Percentiles rank a stretch among this genome's conserved stretches.
phyloP scores from a whole-genome alignment of 2,888 invertebrate species.

The Netelia melanura region DNA sequence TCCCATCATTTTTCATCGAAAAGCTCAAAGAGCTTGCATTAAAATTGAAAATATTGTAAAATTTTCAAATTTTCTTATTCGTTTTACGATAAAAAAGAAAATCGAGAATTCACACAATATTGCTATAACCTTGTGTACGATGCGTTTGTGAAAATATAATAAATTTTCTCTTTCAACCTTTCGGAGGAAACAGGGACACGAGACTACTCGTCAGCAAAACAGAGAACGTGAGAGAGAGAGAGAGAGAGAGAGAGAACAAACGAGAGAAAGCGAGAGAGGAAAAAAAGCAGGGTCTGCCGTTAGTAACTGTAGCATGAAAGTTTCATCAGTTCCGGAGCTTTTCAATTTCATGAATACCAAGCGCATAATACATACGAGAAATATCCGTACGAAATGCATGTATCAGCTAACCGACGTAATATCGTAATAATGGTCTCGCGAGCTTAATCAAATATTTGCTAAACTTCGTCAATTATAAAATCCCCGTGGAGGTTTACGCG shows the following conservation, averaged over 20 bases:
- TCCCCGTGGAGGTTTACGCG: slow-evolving; percentile 38
- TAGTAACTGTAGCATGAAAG: slow-evolving; percentile 5
- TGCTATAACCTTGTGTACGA: too few relatives aligned
- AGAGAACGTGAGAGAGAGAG: not conserved
- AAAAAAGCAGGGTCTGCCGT: not conserved
- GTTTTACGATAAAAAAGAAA: too few relatives aligned
- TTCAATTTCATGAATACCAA: not conserved
- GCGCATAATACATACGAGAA: slow-evolving; percentile 1
- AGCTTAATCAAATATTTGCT: slow-evolving; percentile 60
- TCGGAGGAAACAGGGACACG: not conserved
- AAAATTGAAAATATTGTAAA: too few relatives aligned
- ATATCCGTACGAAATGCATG: slow-evolving; percentile 43
- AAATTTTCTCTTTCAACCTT: not conserved
- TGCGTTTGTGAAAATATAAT: not conserved
- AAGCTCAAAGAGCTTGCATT: too few relatives aligned
- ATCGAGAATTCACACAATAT: too few relatives aligned
- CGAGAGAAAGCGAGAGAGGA: not conserved
- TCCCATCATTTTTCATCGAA: too few relatives aligned
- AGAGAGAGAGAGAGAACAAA: not conserved
- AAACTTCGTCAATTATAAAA: slow-evolving; percentile 61
- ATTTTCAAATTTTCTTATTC: too few relatives aligned
- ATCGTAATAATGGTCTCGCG: slow-evolving; percentile 39
- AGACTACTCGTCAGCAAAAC: not conserved
- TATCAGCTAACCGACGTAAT: slow-evolving; percentile 41
- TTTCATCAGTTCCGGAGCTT: slow-evolving; percentile 9